phyloP scores from a whole-genome alignment of 2,113 vertebrate genomes.

The Carassius gibelio region DNA sequence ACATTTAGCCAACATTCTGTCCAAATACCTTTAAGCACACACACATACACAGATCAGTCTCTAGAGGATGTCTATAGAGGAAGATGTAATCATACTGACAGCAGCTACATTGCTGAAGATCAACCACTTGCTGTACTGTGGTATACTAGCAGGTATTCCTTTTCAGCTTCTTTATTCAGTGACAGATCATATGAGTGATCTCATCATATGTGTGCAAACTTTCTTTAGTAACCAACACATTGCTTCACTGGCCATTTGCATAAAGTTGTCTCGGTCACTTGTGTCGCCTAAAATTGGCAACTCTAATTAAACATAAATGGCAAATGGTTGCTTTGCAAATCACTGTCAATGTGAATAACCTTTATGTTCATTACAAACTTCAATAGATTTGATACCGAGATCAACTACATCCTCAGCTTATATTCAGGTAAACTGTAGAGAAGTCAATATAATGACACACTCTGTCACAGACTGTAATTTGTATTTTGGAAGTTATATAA shows the following conservation, averaged over 20 bases:
- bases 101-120: background rate
- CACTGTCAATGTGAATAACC: background rate
- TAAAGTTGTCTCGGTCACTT: background rate
- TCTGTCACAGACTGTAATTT: slow-evolving; percentile 47
- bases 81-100: background rate
- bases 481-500: slow-evolving; percentile 27
- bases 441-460: slow-evolving; percentile 32
- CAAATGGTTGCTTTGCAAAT: background rate
- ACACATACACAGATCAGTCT: slow-evolving; percentile 5
- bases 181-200: background rate
- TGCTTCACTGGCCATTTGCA: slow-evolving; percentile 17
- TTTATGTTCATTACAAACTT: background rate
- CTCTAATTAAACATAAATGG: background rate
- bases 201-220: background rate
- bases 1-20: slow-evolving; percentile 40
- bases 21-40: slow-evolving; percentile 3
- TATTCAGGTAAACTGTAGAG: slow-evolving; percentile 16
- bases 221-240: background rate
- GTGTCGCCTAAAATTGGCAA: background rate
- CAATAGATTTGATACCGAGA: background rate
- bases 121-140: background rate
- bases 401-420: slow-evolving; percentile 32
- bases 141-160: background rate
- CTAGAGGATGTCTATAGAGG: background rate
- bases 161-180: background rate